Evolutionary conservation across 2,113 vertebrate genomes (phyloP).

Genomic region (Leptocoma aspasia): DNA sequence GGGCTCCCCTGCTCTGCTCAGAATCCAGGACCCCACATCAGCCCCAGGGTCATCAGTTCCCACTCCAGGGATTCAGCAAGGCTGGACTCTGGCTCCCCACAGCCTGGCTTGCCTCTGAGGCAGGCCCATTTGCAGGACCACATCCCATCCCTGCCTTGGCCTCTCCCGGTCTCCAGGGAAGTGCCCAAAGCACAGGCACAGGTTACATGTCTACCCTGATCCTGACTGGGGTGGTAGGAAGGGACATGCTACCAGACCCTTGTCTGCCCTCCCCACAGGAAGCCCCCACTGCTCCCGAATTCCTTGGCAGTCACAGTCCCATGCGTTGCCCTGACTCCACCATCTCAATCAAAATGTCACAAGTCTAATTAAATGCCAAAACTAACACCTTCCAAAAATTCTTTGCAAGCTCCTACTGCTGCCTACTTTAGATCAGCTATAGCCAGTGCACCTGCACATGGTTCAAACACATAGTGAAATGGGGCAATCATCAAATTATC

Average conservation of each 20-base stretch:
- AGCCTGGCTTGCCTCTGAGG: neutral
- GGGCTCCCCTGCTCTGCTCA: neutral
- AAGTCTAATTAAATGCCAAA: neutral
- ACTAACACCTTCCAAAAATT: neutral
- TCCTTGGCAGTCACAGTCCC: neutral
- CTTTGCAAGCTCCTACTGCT: neutral
- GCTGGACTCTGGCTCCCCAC: neutral
- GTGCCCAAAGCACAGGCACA: neutral
- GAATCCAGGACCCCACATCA: neutral
- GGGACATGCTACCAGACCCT: neutral
- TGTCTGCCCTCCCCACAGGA: neutral
- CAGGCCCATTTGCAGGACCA: fast-evolving
- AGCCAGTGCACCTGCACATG: neutral
- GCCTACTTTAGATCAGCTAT: neutral
- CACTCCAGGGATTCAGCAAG: neutral
- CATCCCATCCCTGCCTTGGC: fast-evolving
- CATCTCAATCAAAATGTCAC: neutral
- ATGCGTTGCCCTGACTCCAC: neutral
- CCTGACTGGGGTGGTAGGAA: neutral
- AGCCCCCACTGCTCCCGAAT: fast-evolving
- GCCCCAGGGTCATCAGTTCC: neutral
- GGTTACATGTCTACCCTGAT: fast-evolving
- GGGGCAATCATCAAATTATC: fast-evolving
- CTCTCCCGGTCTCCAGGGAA: neutral
- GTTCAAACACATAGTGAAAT: fast-evolving